Evolutionary conservation across 2,113 vertebrate genomes (phyloP).

Genomic region (Salvator merianae): DNA sequence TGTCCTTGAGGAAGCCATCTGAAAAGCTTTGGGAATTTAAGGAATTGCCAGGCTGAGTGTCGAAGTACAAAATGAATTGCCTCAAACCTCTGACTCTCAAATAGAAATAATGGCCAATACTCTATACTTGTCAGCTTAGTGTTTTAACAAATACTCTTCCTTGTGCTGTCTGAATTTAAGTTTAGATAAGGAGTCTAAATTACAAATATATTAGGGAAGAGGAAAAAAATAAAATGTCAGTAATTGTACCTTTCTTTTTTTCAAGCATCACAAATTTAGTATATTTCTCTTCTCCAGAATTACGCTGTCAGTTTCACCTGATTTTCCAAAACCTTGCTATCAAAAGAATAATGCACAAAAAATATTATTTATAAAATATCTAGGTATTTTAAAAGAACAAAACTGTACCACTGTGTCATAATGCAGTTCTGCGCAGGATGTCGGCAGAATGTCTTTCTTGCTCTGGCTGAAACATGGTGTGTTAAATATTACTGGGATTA

Average conservation of each 20-base stretch:
- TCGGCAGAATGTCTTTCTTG: not conserved
- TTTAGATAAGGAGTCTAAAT: slow-evolving; percentile 59
- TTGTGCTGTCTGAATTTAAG: slow-evolving; percentile 53
- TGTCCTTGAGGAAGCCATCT: slow-evolving; percentile 76
- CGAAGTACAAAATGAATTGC: slow-evolving; percentile 73
- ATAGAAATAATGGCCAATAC: slow-evolving; percentile 70
- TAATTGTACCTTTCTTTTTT: slow-evolving; percentile 51
- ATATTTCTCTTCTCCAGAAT: not conserved
- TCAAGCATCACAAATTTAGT: slow-evolving; percentile 7
- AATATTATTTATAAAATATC: slow-evolving; percentile 13
- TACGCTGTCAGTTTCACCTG: slow-evolving; percentile 42
- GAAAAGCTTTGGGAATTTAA: slow-evolving; percentile 80
- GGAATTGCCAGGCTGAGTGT: slow-evolving; percentile 74
- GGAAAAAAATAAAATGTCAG: slow-evolving; percentile 34
- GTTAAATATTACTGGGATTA: not conserved
- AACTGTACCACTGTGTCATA: not conserved
- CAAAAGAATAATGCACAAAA: not conserved
- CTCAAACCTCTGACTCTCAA: slow-evolving; percentile 70
- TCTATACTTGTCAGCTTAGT: slow-evolving; percentile 80
- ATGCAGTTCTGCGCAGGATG: not conserved
- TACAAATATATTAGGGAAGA: slow-evolving; percentile 54
- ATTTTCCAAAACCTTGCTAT: slow-evolving; percentile 24
- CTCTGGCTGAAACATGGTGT: not conserved
- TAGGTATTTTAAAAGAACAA: not conserved
- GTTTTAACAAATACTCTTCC: slow-evolving; percentile 60